These are phyloP conservation scores for Urocitellus parryii DNA, from an alignment of 2,113 vertebrate genomes.

Conservation along the genomic window DNA sequence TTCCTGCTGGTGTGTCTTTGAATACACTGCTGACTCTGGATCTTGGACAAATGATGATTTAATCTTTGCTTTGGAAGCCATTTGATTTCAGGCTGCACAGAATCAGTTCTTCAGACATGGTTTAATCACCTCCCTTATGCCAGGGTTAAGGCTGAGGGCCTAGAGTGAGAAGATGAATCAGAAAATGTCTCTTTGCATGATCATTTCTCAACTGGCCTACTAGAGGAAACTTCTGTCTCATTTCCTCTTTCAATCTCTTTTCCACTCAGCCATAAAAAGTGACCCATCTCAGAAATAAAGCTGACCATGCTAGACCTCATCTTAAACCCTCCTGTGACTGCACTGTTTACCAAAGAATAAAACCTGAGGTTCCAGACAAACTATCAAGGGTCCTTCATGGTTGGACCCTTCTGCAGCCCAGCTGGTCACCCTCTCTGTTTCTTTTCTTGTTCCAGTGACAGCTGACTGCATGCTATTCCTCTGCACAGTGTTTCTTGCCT, in stretches of 20 bases:
- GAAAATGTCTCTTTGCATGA: neutral
- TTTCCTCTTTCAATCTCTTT: neutral
- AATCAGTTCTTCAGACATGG: conserved; percentile 23
- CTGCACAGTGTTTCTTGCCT: neutral
- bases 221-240: neutral
- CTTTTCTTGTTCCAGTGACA: neutral
- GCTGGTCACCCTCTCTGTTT: neutral
- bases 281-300: conserved; percentile 1
- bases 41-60: neutral
- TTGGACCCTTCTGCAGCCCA: neutral
- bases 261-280: neutral
- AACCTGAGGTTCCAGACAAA: neutral
- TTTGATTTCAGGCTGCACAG: neutral
- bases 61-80: neutral
- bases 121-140: neutral
- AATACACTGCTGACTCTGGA: neutral
- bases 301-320: neutral
- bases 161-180: neutral
- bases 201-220: neutral
- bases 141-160: neutral
- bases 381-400: neutral
- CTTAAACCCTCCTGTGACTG: neutral
- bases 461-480: neutral
- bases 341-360: neutral
- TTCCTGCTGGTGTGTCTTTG: neutral